Evolutionary conservation across 2,888 invertebrate genomes (phyloP).

Genomic region (Chrysodeixis includens): DNA sequence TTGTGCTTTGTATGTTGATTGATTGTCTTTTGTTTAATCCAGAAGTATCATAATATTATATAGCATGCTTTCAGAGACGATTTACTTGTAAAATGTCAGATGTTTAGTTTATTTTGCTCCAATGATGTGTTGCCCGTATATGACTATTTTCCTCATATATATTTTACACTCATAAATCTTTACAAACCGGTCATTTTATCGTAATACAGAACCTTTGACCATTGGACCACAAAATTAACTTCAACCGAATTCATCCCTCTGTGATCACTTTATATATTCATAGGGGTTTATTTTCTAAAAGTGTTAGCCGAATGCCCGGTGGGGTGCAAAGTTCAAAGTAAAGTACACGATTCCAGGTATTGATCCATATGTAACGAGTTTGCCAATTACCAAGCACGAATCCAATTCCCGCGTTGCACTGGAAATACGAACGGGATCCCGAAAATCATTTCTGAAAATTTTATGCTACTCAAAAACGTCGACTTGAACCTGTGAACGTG

Average conservation of each 20-base stretch:
- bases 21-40: too few relatives aligned
- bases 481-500: not conserved
- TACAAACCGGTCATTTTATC: conserved; percentile 1
- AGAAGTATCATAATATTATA: too few relatives aligned
- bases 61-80: too few relatives aligned
- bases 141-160: not conserved
- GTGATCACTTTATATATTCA: conserved; percentile 2
- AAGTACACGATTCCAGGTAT: conserved; percentile 2
- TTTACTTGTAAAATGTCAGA: too few relatives aligned
- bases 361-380: conserved; percentile 6
- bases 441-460: not conserved
- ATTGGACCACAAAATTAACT: not conserved
- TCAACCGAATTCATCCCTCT: not conserved
- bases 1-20: too few relatives aligned
- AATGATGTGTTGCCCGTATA: too few relatives aligned
- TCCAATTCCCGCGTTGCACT: conserved; percentile 6
- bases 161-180: too few relatives aligned
- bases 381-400: conserved; percentile 6
- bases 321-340: not conserved
- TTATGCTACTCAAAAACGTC: not conserved
- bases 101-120: too few relatives aligned
- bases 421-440: not conserved
- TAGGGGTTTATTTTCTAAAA: not conserved
- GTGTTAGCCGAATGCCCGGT: not conserved
- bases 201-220: not conserved